phyloP scores from a whole-genome alignment of 2,797 vertebrate species.

The Acrocephalus scirpaceus region DNA sequence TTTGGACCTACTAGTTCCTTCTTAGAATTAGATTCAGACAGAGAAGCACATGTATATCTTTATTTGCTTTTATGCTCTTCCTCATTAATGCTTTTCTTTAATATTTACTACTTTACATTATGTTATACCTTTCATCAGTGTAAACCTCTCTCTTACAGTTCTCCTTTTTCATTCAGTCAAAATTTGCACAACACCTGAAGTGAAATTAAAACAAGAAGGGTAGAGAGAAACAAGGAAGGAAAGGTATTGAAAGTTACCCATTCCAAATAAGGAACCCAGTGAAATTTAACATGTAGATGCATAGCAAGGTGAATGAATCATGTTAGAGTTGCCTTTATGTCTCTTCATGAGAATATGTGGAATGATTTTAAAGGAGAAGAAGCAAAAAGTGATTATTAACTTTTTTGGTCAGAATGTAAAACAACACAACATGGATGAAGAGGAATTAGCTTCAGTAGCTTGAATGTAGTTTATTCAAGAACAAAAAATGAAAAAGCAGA shows the following conservation, averaged over 20 bases:
- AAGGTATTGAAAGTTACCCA: accelerated
- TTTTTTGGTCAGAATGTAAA: neutral
- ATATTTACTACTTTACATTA: neutral
- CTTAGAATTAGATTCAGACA: neutral
- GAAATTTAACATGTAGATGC: neutral
- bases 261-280: neutral
- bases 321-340: neutral
- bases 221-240: neutral
- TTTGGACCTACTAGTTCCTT: neutral
- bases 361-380: neutral
- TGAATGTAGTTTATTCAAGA: neutral
- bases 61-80: neutral
- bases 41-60: neutral
- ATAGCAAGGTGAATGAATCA: neutral
- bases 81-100: neutral
- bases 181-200: neutral
- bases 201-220: neutral
- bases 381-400: neutral
- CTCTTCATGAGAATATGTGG: neutral
- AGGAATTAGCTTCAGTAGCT: neutral
- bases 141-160: neutral
- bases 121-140: neutral
- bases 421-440: neutral
- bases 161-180: neutral
- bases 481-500: neutral